Evolutionary conservation across 1,140 invertebrate genomes (phyloP), one percentile per base, ranked within the genome.

Genomic region (Meloidogyne hapla): DNA sequence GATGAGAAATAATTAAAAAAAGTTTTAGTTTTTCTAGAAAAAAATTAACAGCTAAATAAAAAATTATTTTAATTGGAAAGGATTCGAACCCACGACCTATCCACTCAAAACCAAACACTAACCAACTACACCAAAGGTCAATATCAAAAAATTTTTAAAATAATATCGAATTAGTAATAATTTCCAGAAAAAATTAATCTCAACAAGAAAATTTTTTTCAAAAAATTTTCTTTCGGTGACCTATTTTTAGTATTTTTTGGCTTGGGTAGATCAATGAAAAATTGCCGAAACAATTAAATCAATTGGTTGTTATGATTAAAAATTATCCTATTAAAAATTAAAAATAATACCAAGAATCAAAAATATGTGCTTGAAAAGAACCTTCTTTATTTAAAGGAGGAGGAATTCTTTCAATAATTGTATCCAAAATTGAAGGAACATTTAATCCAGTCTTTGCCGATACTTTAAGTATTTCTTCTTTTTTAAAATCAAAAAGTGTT

Each of bases 301-400:
- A n/a, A n/a, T n/a, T n/a, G n/a, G n/a, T n/a, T n/a, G 33, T 33
- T 33, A 33, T 13, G 10, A 9, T 38, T 42, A 42, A 12, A 42
- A 42, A 12, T 10, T 42, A 10, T 9, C 9, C 40, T 8, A 42
- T 42, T 42, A 42, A 42, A 42, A 12, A 38, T 4, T 48, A 48
- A 48, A 15, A 18, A 33, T 15, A 48, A 89, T 92, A 96, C 93
- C 94, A 96, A 64, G 93, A 94, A 87, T 99, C 96, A 89, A 97
- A 96, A 63, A 97, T 88, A 23, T 97, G 88, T 0, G 92, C 93
- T 86, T 91, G 91, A 62, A 96, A 91, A 25, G 91, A 90, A 26
- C 89, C 89, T 10, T 90, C 83, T 76, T 89, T 86, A 74, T 88
- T n/a, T 86, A 72, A 83, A 5, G 95, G 95, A 2, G 85, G 18